Percentiles rank a stretch among this genome's conserved stretches.
These are phyloP conservation scores for Drosophila koepferae DNA, from an alignment of 2,888 invertebrate genomes.

Conservation along the genomic window DNA sequence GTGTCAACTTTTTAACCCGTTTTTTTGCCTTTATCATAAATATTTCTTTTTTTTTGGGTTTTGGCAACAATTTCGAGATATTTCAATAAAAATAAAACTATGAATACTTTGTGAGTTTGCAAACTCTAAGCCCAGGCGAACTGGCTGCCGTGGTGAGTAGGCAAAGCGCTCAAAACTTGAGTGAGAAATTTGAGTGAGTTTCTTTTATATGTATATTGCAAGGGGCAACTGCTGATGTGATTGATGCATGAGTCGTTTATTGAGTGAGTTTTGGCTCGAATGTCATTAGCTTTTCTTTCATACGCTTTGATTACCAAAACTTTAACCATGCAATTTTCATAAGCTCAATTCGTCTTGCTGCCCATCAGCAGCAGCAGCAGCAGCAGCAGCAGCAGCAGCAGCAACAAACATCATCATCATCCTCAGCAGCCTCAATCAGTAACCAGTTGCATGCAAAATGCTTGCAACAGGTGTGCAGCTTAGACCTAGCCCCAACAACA, in stretches of 20 bases:
- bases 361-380: constrained; percentile 46
- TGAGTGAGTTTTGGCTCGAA: constrained; percentile 60
- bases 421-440: constrained; percentile 40
- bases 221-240: constrained; percentile 35
- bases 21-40: constrained; percentile 10
- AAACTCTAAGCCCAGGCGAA: neutral
- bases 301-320: constrained; percentile 31
- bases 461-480: constrained; percentile 76
- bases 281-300: constrained; percentile 43
- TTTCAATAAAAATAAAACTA: constrained; percentile 2
- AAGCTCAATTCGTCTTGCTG: constrained; percentile 57
- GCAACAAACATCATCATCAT: constrained; percentile 15
- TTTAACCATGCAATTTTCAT: constrained; percentile 58
- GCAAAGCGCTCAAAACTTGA: constrained; percentile 37
- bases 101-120: neutral
- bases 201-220: neutral
- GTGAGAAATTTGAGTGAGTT: constrained; percentile 26
- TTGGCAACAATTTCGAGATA: constrained; percentile 10
- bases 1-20: constrained; percentile 69
- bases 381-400: constrained; percentile 28
- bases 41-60: neutral
- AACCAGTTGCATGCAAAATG: constrained; percentile 81
- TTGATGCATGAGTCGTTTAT: constrained; percentile 15
- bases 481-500: constrained; percentile 55
- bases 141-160: constrained; percentile 62